Base-by-base conservation (phyloP, 2,888 invertebrate species). In the Ophion slaviceki region DNA sequence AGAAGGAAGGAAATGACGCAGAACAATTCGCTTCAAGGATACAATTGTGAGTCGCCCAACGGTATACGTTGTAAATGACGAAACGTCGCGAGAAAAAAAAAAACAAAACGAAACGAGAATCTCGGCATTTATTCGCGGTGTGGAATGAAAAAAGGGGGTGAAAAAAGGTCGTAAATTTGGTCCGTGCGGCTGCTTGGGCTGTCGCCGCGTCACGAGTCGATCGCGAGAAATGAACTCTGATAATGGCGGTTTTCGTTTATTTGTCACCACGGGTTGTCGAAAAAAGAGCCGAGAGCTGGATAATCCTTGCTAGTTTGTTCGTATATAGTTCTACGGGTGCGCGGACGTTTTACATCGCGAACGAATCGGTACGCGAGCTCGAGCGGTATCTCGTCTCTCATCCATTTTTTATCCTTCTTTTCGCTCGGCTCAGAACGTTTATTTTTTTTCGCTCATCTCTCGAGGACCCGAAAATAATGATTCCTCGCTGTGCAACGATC, bases 181-280 rank as follows among this genome's bases (percentile, higher is more conserved):
- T 17, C 40, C 68, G 66, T 40, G 40, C 32, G 32, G 32, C 32
- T 32, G 32, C 75, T 74, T 59, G 32, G 32, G 11, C 8, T 32
- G 36, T 36, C 61, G 20, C 36, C 8, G 20, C 17, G 20, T 75
- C 76, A 67, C 66, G 78, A 7, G 40, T 59, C 71, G 74, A 70
- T 86, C 71, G 77, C 87, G 17, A 53, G 87, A 91, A 92, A 87
- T 92, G 91, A 92, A 91, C 90, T 89, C 87, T 91, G 90, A 91
- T 91, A 91, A 93, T 93, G 92, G 93, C 93, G 92, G 91, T 90
- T 92, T 92, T 93, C 92, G 90, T 93, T 93, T 93, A 93, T 93
- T 93, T 93, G 88, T 88, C 82, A 84, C 82, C 66, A 86, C 75
- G 17, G 47, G 53, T 87, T 81, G 88, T 83, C 80, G 82, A 81